Base-by-base conservation (phyloP, 2,888 invertebrate species). In the Apotomis capreana region DNA sequence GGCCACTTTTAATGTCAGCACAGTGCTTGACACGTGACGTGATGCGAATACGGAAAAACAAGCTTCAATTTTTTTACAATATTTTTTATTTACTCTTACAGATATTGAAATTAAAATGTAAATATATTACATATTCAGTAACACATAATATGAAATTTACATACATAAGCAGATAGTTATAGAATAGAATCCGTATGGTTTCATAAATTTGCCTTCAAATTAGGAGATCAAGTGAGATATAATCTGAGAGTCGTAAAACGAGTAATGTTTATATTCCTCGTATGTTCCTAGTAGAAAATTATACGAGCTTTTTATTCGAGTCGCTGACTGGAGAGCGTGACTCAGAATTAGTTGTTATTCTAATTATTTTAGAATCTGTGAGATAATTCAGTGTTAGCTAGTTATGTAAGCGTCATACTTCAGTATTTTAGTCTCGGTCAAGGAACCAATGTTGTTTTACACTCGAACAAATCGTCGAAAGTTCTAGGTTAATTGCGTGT, bases 391-490 rank as follows among this genome's bases (percentile, higher is more conserved):
- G 57, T 52, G 44, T 60, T 10, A 58, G 36, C 26, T 75, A 65
- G 77, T 76, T 77, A 74, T 75, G 76, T 76, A 79, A 76, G 69
- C 59, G 63, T 61, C 65, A 73, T 68, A 75, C 51, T 74, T 68
- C 69, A 61, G 76, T 83, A 84, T 84, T 82, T 81, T 78, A 52
- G 83, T 78, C 80, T 76, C 86, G 87, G 88, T 87, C 88, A 87
- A 87, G 84, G 83, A 87, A 85, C 83, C 77, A 75, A 62, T 57
- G 63, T 62, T 60, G 65, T 62, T 59, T 67, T 70, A 51, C 61
- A 63, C 63, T 68, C 63, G 52, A 63, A 68, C 68, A 72, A 52
- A 58, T 58, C 55, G 64, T 64, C 44, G 62, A 62, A 70, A 73
- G 78, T 80, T 85, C 84, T 86, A 87, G 85, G 68, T 63, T 63